Percentiles rank a stretch among this genome's conserved stretches.
phyloP scores from a whole-genome alignment of 2,797 vertebrate genomes.

The Epinephelus malabaricus region DNA sequence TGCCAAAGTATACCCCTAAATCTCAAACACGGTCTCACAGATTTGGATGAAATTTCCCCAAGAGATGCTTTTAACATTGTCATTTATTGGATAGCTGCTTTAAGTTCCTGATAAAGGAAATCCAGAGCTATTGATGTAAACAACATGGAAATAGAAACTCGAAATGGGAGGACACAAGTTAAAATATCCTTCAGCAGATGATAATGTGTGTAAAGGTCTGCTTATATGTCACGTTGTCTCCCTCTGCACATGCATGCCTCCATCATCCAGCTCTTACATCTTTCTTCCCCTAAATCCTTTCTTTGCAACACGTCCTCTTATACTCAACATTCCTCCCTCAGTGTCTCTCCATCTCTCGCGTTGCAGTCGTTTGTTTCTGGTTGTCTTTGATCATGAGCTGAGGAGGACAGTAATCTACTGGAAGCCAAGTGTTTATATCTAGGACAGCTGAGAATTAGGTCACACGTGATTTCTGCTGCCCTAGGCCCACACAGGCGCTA shows the following conservation, averaged over 20 bases:
- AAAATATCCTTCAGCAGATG: slow-evolving; percentile 14
- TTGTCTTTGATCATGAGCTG: slow-evolving; percentile 75
- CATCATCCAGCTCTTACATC: slow-evolving; percentile 39
- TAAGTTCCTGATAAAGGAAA: not conserved
- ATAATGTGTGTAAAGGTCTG: slow-evolving; percentile 6
- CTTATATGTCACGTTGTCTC: slow-evolving; percentile 35
- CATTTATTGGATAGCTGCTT: not conserved
- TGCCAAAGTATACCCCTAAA: no score
- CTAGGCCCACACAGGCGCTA: slow-evolving; percentile 56
- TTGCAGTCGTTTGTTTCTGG: slow-evolving; percentile 63
- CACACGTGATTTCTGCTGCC: slow-evolving; percentile 73
- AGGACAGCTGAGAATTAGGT: slow-evolving; percentile 80
- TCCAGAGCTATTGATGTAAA: slow-evolving; percentile 4
- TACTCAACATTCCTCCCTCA: slow-evolving; percentile 39
- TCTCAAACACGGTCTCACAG: no score
- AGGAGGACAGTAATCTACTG: slow-evolving; percentile 76
- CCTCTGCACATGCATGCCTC: slow-evolving; percentile 17
- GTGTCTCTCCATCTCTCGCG: slow-evolving; percentile 55
- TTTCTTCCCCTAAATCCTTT: slow-evolving; percentile 25
- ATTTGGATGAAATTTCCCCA: no score
- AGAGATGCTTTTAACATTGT: not conserved
- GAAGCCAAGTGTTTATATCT: slow-evolving; percentile 80
- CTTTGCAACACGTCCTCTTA: slow-evolving; percentile 21
- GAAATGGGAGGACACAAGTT: not conserved
- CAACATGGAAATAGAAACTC: slow-evolving; percentile 16